A percentile compares a stretch with the other conserved stretches of the same genome.
These are phyloP conservation scores for Augochlora pura DNA, from an alignment of 1,140 invertebrate species.

Conservation along the genomic window DNA sequence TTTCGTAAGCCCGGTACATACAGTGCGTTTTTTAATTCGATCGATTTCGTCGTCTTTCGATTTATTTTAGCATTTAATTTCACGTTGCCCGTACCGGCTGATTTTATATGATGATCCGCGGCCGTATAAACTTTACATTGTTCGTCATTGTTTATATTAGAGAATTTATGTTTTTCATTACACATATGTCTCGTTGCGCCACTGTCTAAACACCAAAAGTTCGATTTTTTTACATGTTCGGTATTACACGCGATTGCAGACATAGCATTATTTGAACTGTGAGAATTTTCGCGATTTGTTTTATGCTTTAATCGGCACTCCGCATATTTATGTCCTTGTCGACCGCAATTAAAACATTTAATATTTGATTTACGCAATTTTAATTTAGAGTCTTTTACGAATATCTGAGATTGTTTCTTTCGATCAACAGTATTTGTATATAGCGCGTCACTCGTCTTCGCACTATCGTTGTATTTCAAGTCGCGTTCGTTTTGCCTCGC, in stretches of 20 bases:
- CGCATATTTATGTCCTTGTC: not conserved
- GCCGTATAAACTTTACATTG: conserved; percentile 8
- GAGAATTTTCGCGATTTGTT: too few species aligned
- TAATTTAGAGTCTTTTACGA: not conserved
- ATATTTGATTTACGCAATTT: not conserved
- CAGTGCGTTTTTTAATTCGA: conserved; percentile 26
- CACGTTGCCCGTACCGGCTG: conserved; percentile 1
- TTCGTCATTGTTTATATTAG: not conserved
- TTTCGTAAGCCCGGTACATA: conserved; percentile 22
- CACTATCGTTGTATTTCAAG: not conserved
- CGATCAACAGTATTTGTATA: too few species aligned
- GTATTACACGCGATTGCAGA: not conserved
- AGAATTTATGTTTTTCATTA: not conserved
- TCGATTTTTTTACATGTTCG: not conserved
- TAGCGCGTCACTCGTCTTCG: not conserved
- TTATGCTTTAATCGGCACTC: not conserved
- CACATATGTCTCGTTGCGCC: not conserved
- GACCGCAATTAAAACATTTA: not conserved
- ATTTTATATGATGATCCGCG: not conserved
- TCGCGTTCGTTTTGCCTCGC: not conserved
- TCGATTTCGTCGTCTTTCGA: not conserved
- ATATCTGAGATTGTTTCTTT: not conserved
- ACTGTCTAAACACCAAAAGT: too few species aligned
- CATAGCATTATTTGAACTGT: not conserved
- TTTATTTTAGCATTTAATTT: not conserved